These are phyloP conservation scores for Rousettus madagascariensis DNA, from an alignment of 2,797 vertebrate genomes.

Conservation along the genomic window DNA sequence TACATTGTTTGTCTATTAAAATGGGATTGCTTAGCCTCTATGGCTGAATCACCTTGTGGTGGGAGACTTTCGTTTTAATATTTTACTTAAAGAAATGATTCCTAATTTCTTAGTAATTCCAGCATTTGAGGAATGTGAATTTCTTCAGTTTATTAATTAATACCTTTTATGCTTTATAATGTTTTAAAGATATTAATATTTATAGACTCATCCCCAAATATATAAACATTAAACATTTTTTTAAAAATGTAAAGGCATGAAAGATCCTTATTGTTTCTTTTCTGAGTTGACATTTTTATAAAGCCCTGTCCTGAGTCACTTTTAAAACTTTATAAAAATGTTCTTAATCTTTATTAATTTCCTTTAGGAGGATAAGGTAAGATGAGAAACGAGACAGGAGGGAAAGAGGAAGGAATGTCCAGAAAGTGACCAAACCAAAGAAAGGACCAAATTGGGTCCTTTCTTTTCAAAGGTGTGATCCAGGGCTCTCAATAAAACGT, in stretches of 20 bases:
- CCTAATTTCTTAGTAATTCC: background rate
- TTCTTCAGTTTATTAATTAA: background rate
- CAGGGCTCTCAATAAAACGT: background rate
- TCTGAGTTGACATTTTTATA: background rate
- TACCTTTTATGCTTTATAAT: background rate
- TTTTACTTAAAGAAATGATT: background rate
- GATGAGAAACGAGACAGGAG: background rate
- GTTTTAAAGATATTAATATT: background rate
- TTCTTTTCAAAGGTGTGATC: background rate
- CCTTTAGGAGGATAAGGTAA: background rate
- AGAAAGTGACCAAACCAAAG: background rate
- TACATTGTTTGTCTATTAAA: background rate
- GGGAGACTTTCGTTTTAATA: background rate
- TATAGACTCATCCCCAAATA: background rate
- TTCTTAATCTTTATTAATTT: background rate
- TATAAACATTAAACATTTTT: background rate
- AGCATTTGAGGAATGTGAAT: background rate
- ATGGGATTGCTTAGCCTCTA: background rate
- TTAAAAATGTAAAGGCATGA: background rate
- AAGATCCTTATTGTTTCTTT: background rate
- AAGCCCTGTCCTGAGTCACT: background rate
- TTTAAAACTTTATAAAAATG: background rate
- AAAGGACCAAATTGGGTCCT: background rate
- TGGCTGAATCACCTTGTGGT: background rate
- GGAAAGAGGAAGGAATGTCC: background rate